Percentiles rank a stretch among this genome's conserved stretches.
Conservation (phyloP, 2,888 invertebrate species). For the Pachycephus smyrnensis region DNA sequence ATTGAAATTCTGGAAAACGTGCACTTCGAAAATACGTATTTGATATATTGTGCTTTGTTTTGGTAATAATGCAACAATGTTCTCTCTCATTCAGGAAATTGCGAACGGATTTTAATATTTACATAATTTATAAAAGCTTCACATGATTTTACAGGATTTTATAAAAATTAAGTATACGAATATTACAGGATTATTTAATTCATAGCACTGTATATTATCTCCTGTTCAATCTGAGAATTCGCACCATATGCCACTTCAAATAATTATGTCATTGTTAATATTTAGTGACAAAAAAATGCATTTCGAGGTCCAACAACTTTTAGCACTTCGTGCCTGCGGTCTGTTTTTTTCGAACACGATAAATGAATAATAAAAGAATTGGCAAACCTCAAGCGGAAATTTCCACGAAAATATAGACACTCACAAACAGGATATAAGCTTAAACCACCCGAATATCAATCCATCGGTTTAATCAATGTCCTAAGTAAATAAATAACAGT, state of each 20-base stretch:
- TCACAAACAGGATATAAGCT: slow-evolving; percentile 10
- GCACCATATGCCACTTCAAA: neutral
- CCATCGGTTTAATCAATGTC: neutral
- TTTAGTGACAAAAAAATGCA: neutral
- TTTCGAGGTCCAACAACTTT: slow-evolving; percentile 37
- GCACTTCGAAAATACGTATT: neutral
- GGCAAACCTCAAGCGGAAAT: slow-evolving; percentile 25
- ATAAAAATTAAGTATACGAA: too few species aligned
- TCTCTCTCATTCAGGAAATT: too few species aligned
- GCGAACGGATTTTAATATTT: too few species aligned
- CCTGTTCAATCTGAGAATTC: neutral
- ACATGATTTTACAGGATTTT: too few species aligned
- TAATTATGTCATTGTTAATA: neutral
- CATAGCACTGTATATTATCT: neutral
- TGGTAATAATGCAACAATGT: too few species aligned
- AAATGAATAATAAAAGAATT: slow-evolving; percentile 45
- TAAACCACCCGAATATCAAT: neutral
- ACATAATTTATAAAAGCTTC: too few species aligned
- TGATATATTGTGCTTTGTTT: neutral
- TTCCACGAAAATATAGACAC: slow-evolving; percentile 38
- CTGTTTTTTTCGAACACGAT: slow-evolving; percentile 37
- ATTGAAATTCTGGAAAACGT: neutral
- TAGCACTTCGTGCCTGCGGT: slow-evolving; percentile 45
- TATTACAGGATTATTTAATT: neutral
- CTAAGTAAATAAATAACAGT: neutral